Base-by-base conservation (phyloP, 2,113 vertebrate species). In the Morone saxatilis region DNA sequence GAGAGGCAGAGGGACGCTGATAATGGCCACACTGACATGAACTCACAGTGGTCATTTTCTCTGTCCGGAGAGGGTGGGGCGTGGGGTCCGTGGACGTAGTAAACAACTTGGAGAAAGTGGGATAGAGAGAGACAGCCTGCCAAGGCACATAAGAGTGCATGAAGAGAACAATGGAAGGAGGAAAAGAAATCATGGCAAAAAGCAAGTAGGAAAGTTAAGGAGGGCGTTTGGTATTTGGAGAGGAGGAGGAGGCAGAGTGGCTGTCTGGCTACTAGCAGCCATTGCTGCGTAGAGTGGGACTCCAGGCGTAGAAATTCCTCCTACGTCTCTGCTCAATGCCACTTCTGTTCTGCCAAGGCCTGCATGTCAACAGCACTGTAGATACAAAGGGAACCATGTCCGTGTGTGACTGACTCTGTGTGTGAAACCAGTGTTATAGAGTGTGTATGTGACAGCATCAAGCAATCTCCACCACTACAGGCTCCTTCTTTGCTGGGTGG, bases 251-350 rank as follows among this genome's bases (percentile, higher is more conserved):
- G 83, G 87, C 78, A 60, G 87, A 79, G 70, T 63, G 60, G 70
- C 76, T 38, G 81, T 68, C 80, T 86, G 83, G 86, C 80, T 78
- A 76, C 80, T 51, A 72, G 77, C 76, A 81, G 80, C 80, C 86
- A 72, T 81, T 40, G 71, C 82, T n/a, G 81, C 36, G 12, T 45
- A 72, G 81, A 86, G 89, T 88, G 82, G 87, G 89, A 91, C 83
- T 89, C 71, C 74, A 83, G 92, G 92, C 86, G 83, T 83, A 94
- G 84, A 93, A 92, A 94, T 94, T 94, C 94, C 94, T 92, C 92
- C 93, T 86, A 88, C 90, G 14, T 61, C 72, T 81, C 86, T 73
- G 81, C 86, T 95, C 91, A 95, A 95, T 95, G 90, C 91, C 86
- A 91, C 93, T 90, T 94, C 91, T 95, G 94, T 95, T 95, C 94